Base-by-base conservation (phyloP, 2,888 invertebrate species). In the Tachina grossa region DNA sequence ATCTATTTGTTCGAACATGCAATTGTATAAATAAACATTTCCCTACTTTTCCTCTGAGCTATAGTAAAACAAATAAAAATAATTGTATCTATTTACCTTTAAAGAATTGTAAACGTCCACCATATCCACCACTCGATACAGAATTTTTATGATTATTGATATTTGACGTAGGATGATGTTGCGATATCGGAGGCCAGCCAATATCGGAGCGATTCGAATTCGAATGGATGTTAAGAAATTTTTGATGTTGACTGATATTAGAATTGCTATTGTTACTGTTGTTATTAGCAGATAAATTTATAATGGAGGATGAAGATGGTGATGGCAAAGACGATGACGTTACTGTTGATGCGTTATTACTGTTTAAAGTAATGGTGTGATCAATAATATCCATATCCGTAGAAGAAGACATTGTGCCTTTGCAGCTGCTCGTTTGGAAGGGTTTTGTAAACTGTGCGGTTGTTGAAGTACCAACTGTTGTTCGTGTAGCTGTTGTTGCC, bases 91-190 rank as follows among this genome's bases (percentile, higher is more conserved):
- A 31, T 76, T 87, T 89, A 92, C 93, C 92, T 91, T 93, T 93
- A 80, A 93, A 93, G 88, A 93, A 93, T 89, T 93, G 93, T 87
- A 93, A 89, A 78, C 93, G 90, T 83, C 93, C 93, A 65, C 93
- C 93, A 84, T 88, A 89, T 88, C 88, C 83, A 87, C 83, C 83
- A 68, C 75, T 83, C 59, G 80, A 72, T 55, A 41, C 57, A 10
- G 13, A 8, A 57, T 72, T 83, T 63, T 75, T 83, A 65, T 83
- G 75, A 76, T 83, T 78, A 55, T 83, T 79, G 4, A 43, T 63
- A 75, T 59, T 82, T 45, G 78, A 74, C 11, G 82, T 63, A 72
- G 79, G 69, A 87, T 89, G 66, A 87, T 89, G 59, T 63, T 71
- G 88, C 72, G 90, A 89, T 89, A 90, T 89, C 79, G 90, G 88